Conservation (phyloP, 2,797 vertebrate genomes). For the Acomys russatus region DNA sequence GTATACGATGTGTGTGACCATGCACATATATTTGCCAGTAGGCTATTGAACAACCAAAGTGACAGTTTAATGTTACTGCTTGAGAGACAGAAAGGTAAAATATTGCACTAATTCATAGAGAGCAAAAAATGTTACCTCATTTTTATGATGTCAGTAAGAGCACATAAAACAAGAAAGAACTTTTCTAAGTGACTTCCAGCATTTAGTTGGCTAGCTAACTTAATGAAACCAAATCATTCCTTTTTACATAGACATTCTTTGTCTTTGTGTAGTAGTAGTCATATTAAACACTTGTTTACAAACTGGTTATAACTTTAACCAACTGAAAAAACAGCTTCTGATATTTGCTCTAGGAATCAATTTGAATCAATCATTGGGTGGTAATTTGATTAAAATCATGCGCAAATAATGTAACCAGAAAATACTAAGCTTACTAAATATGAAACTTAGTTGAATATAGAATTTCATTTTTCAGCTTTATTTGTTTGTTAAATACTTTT, state of each 20-base stretch:
- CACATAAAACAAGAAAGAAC: background rate
- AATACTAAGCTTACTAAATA: background rate
- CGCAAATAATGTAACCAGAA: background rate
- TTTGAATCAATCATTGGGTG: background rate
- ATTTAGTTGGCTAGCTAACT: background rate
- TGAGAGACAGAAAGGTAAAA: conserved; percentile 58
- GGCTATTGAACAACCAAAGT: conserved; percentile 49
- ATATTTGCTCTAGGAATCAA: background rate
- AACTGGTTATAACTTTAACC: background rate
- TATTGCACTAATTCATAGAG: conserved; percentile 49
- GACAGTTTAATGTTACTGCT: conserved; percentile 57
- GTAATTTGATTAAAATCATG: background rate
- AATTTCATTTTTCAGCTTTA: background rate
- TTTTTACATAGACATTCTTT: background rate
- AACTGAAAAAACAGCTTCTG: background rate
- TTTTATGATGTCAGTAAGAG: conserved; percentile 10
- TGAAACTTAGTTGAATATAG: background rate
- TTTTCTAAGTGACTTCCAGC: conserved; percentile 29
- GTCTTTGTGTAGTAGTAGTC: background rate
- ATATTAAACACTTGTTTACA: background rate
- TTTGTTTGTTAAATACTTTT: too few relatives aligned
- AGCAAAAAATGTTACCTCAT: background rate
- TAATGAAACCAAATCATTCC: conserved; percentile 18
- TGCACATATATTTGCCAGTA: conserved; percentile 43
- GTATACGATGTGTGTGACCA: background rate